Percentiles rank a stretch among this genome's conserved stretches.
Evolutionary conservation across 2,797 vertebrate genomes (phyloP).

Genomic region (Bovichtus diacanthus): DNA sequence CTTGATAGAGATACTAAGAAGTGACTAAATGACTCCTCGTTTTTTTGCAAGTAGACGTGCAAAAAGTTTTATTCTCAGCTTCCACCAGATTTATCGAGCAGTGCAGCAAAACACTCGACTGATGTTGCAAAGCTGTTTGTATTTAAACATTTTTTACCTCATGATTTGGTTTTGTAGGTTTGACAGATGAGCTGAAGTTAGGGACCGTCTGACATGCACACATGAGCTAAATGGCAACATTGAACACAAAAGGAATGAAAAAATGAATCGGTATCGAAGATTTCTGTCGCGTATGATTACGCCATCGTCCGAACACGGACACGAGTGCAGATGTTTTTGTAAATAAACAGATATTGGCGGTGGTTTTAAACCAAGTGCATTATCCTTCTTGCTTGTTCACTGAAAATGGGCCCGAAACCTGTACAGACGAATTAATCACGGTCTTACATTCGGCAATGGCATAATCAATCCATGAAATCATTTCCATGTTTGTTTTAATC

Average conservation of each 20-base stretch:
- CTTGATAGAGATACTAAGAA: neutral
- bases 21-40: neutral
- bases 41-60: neutral
- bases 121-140: neutral
- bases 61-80: neutral
- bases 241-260: neutral
- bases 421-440: neutral
- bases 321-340: neutral
- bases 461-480: constrained; percentile 41
- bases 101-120: neutral
- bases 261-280: neutral
- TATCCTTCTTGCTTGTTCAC: neutral
- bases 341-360: neutral
- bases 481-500: constrained; percentile 63
- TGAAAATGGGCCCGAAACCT: constrained; percentile 15
- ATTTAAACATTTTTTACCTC: too few species aligned
- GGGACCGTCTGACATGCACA: neutral
- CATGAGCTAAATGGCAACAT: neutral
- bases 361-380: neutral
- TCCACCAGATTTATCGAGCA: too few species aligned
- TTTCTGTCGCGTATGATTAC: neutral
- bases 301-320: neutral
- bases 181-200: neutral
- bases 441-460: constrained; percentile 8
- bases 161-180: too few species aligned